These are phyloP conservation scores for Tenthredo livida DNA, from an alignment of 2,888 invertebrate species.

Conservation along the genomic window DNA sequence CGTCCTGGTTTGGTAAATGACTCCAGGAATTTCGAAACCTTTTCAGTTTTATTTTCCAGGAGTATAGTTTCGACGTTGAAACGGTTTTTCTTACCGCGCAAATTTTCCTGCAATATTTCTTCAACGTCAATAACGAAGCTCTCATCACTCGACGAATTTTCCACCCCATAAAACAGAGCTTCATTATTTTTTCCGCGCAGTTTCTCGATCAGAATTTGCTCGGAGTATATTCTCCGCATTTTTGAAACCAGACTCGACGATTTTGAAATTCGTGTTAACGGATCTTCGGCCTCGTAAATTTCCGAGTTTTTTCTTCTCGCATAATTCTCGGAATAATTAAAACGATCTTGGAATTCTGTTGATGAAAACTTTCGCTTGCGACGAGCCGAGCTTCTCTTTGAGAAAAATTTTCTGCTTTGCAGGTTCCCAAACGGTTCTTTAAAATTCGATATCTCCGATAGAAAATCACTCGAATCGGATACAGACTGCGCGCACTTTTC, in stretches of 20 bases:
- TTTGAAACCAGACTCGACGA: background rate
- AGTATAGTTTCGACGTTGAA: conserved; percentile 27
- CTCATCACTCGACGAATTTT: conserved; percentile 1
- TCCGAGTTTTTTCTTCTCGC: background rate
- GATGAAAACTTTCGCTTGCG: conserved; percentile 26
- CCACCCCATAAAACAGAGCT: background rate
- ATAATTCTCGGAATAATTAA: background rate
- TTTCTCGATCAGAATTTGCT: conserved; percentile 1
- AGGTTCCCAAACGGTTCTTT: background rate
- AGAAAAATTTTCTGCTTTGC: background rate
- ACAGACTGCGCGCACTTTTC: background rate
- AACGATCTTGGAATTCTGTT: background rate
- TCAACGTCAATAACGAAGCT: conserved; percentile 13
- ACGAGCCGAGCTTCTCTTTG: background rate
- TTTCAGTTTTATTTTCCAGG: background rate
- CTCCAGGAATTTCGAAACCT: background rate
- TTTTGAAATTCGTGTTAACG: background rate
- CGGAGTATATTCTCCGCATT: conserved; percentile 9
- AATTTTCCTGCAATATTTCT: conserved; percentile 28
- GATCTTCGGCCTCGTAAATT: background rate
- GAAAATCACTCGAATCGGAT: conserved; percentile 9
- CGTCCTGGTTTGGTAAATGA: background rate
- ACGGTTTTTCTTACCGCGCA: background rate
- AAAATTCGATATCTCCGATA: background rate
- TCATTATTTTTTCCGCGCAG: background rate